A percentile compares a stretch with the other conserved stretches of the same genome.
Conservation (phyloP, 2,888 invertebrate species). For the Pantelozetes paolii region DNA sequence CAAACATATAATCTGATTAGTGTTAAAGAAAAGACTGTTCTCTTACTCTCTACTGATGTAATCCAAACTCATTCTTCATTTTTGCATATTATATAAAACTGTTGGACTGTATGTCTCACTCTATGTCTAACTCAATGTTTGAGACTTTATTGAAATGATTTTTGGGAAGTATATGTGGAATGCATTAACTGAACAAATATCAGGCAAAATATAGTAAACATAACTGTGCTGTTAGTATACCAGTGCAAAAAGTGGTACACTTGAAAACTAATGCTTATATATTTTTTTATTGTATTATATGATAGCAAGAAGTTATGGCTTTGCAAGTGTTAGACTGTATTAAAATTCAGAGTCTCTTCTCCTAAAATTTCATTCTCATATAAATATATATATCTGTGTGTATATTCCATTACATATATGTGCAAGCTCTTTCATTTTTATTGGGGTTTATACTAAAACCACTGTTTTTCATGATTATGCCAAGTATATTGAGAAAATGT, state of each 20-base stretch:
- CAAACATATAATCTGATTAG: constrained; percentile 25
- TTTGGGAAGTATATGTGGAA: background rate
- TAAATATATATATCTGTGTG: constrained; percentile 2
- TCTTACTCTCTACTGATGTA: background rate
- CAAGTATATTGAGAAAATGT: too few species aligned
- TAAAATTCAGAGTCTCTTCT: constrained; percentile 35
- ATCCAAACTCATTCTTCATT: background rate
- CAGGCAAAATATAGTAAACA: background rate
- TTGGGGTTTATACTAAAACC: too few species aligned
- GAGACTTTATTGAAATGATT: background rate
- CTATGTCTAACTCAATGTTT: background rate
- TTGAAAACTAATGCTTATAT: constrained; percentile 12
- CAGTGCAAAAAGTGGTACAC: background rate
- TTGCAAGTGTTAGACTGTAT: constrained; percentile 28
- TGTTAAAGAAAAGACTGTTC: background rate
- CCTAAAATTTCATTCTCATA: constrained; percentile 13
- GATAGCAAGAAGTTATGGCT: background rate
- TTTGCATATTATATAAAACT: constrained; percentile 19
- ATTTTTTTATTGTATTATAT: constrained; percentile 20
- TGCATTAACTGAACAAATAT: constrained; percentile 12
- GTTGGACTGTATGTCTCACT: background rate
- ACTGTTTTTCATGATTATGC: too few species aligned
- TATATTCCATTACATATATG: background rate
- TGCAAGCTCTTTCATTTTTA: too few species aligned
- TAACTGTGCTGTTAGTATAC: background rate